phyloP scores from a whole-genome alignment of 2,888 invertebrate species.

The Pollenia griseotomentosa region DNA sequence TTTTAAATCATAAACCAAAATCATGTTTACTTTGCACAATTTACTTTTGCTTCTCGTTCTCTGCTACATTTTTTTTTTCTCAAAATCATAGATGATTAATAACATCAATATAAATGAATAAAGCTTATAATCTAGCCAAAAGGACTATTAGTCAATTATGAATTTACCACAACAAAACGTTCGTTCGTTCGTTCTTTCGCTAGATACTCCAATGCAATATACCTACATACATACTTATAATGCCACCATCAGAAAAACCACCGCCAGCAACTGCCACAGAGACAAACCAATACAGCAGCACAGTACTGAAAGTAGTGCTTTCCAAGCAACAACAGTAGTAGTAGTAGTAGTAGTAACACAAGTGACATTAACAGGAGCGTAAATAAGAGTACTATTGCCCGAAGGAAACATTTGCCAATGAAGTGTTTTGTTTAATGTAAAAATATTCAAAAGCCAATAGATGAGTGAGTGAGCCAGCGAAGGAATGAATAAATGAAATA shows the following conservation, averaged over 20 bases:
- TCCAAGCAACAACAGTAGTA: slow-evolving; percentile 3
- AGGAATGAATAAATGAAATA: slow-evolving; percentile 14
- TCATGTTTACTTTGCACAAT: slow-evolving; percentile 20
- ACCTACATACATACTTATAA: slow-evolving; percentile 2
- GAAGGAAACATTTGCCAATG: slow-evolving; percentile 47
- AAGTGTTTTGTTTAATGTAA: slow-evolving; percentile 20
- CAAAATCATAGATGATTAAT: slow-evolving; percentile 61
- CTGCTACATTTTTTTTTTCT: neutral
- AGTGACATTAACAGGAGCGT: neutral
- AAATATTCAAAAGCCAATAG: slow-evolving; percentile 15
- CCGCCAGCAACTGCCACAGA: slow-evolving; percentile 13
- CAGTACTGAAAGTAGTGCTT: neutral
- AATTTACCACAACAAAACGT: slow-evolving; percentile 38
- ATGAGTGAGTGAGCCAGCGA: slow-evolving; percentile 4
- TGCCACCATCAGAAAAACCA: neutral
- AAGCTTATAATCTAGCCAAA: slow-evolving; percentile 65
- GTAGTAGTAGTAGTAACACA: neutral
- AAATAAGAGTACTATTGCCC: slow-evolving; percentile 17
- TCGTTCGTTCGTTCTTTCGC: neutral
- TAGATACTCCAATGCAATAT: neutral
- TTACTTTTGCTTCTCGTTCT: slow-evolving; percentile 7
- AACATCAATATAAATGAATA: slow-evolving; percentile 62
- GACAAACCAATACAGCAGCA: slow-evolving; percentile 29
- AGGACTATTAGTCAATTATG: slow-evolving; percentile 71
- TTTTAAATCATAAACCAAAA: slow-evolving; percentile 35